A percentile compares a stretch with the other conserved stretches of the same genome.
These are phyloP conservation scores for Melieria crassipennis DNA, from an alignment of 2,888 invertebrate genomes.

Conservation along the genomic window DNA sequence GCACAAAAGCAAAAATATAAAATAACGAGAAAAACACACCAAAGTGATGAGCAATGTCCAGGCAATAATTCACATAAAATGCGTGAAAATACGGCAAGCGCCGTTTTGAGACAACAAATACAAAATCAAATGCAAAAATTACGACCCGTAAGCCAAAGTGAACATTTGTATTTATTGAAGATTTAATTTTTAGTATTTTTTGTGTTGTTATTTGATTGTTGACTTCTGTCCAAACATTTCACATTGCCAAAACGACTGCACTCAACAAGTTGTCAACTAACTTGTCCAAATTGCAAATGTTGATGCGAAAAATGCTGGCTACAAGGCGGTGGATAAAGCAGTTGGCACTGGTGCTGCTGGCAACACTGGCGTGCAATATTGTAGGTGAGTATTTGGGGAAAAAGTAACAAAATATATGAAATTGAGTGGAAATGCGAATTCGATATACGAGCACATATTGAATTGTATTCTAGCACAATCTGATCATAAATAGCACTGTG, in stretches of 20 bases:
- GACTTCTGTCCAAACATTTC: background rate
- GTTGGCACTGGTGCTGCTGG: slow-evolving; percentile 27
- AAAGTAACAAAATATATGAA: too few relatives aligned
- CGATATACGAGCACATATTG: too few relatives aligned
- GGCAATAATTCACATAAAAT: too few relatives aligned
- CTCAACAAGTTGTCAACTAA: background rate
- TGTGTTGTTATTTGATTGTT: background rate
- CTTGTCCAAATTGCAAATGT: background rate
- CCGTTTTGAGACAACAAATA: background rate
- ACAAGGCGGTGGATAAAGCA: slow-evolving; percentile 14
- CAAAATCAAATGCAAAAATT: slow-evolving; percentile 9
- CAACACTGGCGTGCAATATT: slow-evolving; percentile 25
- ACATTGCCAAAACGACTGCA: background rate
- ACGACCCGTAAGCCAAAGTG: background rate
- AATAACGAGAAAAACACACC: background rate
- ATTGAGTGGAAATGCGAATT: too few relatives aligned
- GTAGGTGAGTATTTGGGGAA: slow-evolving; percentile 25
- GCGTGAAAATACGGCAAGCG: background rate
- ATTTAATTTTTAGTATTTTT: background rate
- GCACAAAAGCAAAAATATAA: slow-evolving; percentile 17
- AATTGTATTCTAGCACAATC: too few relatives aligned
- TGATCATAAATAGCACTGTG: too few relatives aligned
- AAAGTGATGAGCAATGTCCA: background rate
- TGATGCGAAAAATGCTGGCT: background rate
- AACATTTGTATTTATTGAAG: background rate